Evolutionary conservation across 2,888 invertebrate species (phyloP).

Genomic region (Parascotia fuliginaria): DNA sequence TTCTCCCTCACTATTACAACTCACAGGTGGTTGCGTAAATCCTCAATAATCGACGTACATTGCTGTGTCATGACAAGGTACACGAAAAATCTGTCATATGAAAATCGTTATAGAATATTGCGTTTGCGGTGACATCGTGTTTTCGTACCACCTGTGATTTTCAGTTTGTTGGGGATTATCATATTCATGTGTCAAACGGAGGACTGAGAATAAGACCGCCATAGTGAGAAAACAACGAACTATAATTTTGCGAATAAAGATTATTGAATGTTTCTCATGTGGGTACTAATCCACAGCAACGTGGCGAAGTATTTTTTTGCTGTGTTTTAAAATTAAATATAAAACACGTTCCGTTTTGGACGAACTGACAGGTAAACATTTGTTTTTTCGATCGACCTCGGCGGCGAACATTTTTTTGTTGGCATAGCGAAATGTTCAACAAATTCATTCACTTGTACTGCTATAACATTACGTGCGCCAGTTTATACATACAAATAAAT

Average conservation of each 20-base stretch:
- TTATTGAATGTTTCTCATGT: constrained; percentile 21
- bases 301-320: constrained; percentile 8
- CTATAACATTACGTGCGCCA: neutral
- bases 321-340: constrained; percentile 34
- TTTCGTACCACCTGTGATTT: constrained; percentile 48
- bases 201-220: constrained; percentile 40
- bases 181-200: constrained; percentile 52
- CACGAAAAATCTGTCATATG: constrained; percentile 49
- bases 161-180: constrained; percentile 53
- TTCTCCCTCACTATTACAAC: constrained; percentile 21
- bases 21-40: constrained; percentile 46
- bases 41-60: constrained; percentile 48
- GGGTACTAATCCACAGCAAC: neutral
- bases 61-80: constrained; percentile 41
- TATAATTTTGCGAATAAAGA: constrained; percentile 19
- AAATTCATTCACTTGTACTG: neutral
- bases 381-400: constrained; percentile 42
- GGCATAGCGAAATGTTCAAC: constrained; percentile 8
- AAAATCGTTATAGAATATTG: constrained; percentile 48
- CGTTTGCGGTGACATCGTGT: constrained; percentile 44
- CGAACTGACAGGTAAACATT: constrained; percentile 44
- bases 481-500: neutral
- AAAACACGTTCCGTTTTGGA: constrained; percentile 26
- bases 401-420: constrained; percentile 17
- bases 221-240: constrained; percentile 42